Base-by-base conservation (phyloP, 2,797 vertebrate genomes). In the Hoplostethus mediterraneus region DNA sequence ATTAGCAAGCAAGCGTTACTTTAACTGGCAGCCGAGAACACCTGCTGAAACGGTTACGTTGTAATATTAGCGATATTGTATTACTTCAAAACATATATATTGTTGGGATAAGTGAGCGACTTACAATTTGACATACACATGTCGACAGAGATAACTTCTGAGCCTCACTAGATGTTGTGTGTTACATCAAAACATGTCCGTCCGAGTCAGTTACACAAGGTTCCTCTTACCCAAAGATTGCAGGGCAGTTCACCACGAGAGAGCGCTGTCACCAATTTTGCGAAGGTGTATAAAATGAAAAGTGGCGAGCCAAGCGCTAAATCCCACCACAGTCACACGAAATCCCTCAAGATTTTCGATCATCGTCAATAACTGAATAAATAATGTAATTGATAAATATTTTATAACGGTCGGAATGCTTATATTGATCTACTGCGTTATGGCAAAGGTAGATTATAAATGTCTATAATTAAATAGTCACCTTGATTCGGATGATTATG, bases 141-240 rank as follows among this genome's bases (percentile, higher is more conserved):
- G 87, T 83, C 79, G 74, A 0, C 2, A 8, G 52, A 36, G 33
- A 31, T 57, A 59, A 42, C 38, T 71, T 52, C 16, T 3, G 44
- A 69, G 59, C 53, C 21, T 31, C n/a, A 52, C 14, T 25, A 48
- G 49, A 54, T 91, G 79, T 92, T 91, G 65, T 90, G 91, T 92
- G 92, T 90, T 74, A 55, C 91, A 93, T 25, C 79, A 85, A 91
- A 93, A 91, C 57, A 86, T 11, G 40, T 84, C 88, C 92, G 87
- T 52, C 21, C 60, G 31, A 4, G 13, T 25, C 28, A 1, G 9
- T 7, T 11, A 0, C 9, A 5, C 1, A 31, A 1, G 0, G 84
- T 90, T 93, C 92, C 90, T 64, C 17, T 63, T 25, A 2, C 14
- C 40, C 17, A 71, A 40, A 55, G n/a, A 36, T 14, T 2, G 0